Base-by-base conservation (phyloP, 2,113 vertebrate species). In the Ptilorrhoa leucosticta region DNA sequence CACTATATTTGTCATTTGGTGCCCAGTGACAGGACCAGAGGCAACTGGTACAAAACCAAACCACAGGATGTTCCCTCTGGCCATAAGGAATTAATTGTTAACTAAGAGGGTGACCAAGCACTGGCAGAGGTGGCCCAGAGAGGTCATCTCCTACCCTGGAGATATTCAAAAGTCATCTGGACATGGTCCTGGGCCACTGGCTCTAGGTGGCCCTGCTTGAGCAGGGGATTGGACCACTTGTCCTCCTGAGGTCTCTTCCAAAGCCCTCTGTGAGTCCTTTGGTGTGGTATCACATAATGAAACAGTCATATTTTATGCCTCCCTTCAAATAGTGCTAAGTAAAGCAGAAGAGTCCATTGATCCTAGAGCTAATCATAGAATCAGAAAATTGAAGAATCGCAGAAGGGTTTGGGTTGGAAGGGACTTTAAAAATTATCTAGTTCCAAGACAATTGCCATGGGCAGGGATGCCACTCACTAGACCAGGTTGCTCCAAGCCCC, bases 351-450 rank as follows among this genome's bases (percentile, higher is more conserved):
- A 6, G 11, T 63, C 19, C 26, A 22, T 16, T 58, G 44, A 2
- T 85, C 3, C 64, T 63, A 6, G 15, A n/a, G 39, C 10, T n/a
- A 57, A 31, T 10, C 9, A 17, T 0, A 27, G 53, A 53, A 19
- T 18, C 26, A 35, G 20, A 37, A 80, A 58, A 39, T 1, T 22
- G 12, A 54, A 76, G 11, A 69, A 42, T 27, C 48, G 27, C 8
- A 11, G n/a, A 54, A 40, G 8, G 11, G 5, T 76, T 39, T 1
- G 9, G 1, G 11, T 27, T 31, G 17, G 53, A 68, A n/a, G 13
- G 3, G 6, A 51, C 5, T 26, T 35, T 5, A 35, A 68, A 82
- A 17, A 13, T 33, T 2, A 31, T 3, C n/a, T 8, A 4, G 2
- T 56, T 69, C 26, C 47, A 47, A 13, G 24, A 13, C 0, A n/a